Evolutionary conservation across 1,140 invertebrate genomes (phyloP), one percentile per base, ranked within the genome.

Genomic region (Drosophila ananassae): DNA sequence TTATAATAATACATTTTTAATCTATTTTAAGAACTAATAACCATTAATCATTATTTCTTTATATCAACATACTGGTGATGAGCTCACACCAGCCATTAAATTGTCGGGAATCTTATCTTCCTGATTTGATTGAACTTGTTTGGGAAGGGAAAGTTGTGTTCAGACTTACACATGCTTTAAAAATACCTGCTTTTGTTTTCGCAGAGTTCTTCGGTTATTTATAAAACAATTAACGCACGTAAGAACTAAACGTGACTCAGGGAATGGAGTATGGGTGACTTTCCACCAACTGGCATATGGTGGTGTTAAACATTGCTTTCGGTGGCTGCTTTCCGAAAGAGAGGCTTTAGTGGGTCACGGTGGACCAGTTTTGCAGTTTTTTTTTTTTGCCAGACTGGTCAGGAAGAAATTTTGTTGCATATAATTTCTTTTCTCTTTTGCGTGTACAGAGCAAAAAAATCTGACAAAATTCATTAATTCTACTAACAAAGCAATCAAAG

Each of bases 351-450:
- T 85, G 83, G 82, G 82, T 85, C 82, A 85, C 75, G 78, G 61
- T 78, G 75, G 83, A 85, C 82, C 82, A 85, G 82, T 85, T 85
- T 79, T 61, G 41, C 60, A 61, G 34, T 67, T 59, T 64, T 32
- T 30, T 30, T 30, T 6, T 25, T n/a, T 52, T 17, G 30, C 53
- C 61, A 64, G 57, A 44, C 47, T 9, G 62, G 67, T 39, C 64
- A 85, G 82, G 82, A 85, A 85, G 82, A 85, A 79, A 82, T 85
- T 78, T 75, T 47, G 73, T 72, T 79, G 77, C 78, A 85, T 85
- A 81, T 75, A 34, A 87, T 77, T 85, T 64, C 55, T 44, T 77
- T 67, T 79, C 72, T 68, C 28, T 44, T 24, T 50, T 39, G 44
- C 17, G 9, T 47, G 44, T 21, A 22, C 17, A 22, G 44, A 47